Base-by-base conservation (phyloP, 1,140 invertebrate species). In the Protaetia brevitarsis region DNA sequence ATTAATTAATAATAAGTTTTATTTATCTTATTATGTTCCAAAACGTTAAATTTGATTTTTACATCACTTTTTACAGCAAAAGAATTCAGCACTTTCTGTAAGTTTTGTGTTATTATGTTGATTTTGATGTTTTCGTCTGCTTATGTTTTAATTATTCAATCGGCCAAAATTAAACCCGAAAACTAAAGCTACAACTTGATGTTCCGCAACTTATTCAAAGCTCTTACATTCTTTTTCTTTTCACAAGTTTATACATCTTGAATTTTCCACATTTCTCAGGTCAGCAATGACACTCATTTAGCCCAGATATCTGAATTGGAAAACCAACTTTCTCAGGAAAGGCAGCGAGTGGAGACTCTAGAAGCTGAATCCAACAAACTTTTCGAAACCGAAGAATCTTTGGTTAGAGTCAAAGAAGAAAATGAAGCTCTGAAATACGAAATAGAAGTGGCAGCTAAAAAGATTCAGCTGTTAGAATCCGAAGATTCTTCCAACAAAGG, bases 261-360 rank as follows among this genome's bases (percentile, higher is more conserved):
- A 56, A 27, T 56, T 13, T 19, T 19, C 13, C 6, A 56, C 5
- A 31, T 16, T 65, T 56, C 64, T 3, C 28, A 82, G 84, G 79
- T 79, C 51, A 71, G 78, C 66, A 82, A 82, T 73, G 74, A 79
- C 73, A 76, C 73, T 68, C 78, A 82, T 69, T 78, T 83, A 66
- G 81, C 80, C 45, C 80, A 77, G 76, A 81, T 85, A 61, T 80
- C 80, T 63, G 80, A 85, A 66, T 70, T 87, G n/a, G 81, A 87
- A 69, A 77, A 79, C 57, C 69, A 79, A 64, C 69, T 86, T 5
- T 67, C 74, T 2, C 78, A 81, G 51, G 83, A 85, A 70, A 72
- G 78, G 30, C 78, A 80, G 63, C 77, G 80, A 66, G 67, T 78
- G 6, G 80, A 83, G 71, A 76, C 79, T 31, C 70, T 83, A 0